Evolutionary conservation across 1,140 invertebrate species (phyloP).

Genomic region (Brachionus sp.): DNA sequence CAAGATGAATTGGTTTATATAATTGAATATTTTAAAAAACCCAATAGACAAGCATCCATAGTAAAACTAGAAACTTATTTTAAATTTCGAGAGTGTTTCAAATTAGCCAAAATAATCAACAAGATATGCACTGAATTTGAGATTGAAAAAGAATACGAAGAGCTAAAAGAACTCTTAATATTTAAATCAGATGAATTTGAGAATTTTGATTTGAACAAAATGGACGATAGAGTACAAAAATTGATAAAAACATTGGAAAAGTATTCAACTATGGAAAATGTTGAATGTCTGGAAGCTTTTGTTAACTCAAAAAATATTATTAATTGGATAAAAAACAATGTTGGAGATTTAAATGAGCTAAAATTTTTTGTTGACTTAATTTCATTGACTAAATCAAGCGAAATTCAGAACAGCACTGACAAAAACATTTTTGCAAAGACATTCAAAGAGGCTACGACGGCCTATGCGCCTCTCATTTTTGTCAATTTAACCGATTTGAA

Average conservation of each 20-base stretch:
- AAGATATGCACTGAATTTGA: background rate
- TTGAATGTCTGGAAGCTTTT: constrained; percentile 50
- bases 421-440: constrained; percentile 47
- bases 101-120: background rate
- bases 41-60: background rate
- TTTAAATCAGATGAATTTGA: constrained; percentile 20
- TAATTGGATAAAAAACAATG: constrained; percentile 50
- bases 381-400: constrained; percentile 52
- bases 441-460: constrained; percentile 52
- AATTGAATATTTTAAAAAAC: background rate
- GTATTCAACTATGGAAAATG: background rate
- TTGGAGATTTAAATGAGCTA: constrained; percentile 51
- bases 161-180: background rate
- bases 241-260: background rate
- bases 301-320: constrained; percentile 49
- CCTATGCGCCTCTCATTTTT: constrained; percentile 56
- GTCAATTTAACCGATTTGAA: constrained; percentile 47
- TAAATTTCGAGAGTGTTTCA: background rate
- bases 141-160: background rate
- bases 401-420: constrained; percentile 50
- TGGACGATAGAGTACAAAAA: background rate
- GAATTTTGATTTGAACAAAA: background rate
- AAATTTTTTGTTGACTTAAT: constrained; percentile 57
- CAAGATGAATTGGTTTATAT: background rate
- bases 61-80: background rate